Percentiles rank a stretch among this genome's conserved stretches.
These are phyloP conservation scores for Lepidostoma basale DNA, from an alignment of 1,140 invertebrate species.

Conservation along the genomic window DNA sequence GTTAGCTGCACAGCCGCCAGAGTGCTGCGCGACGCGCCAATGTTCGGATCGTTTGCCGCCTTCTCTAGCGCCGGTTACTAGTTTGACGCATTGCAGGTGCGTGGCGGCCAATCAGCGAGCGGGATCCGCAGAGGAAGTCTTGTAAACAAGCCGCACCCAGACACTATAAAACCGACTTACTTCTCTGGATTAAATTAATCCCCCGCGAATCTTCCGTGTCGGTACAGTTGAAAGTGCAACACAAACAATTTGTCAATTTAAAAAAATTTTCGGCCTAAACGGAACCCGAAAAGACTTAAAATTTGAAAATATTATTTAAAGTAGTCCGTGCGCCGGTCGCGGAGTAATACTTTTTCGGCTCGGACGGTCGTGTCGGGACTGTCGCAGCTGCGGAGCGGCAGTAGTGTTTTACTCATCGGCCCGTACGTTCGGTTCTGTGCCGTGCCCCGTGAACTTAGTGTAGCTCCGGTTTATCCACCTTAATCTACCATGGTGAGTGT, in stretches of 20 bases:
- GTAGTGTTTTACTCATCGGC: conserved; percentile 62
- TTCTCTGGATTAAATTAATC: conserved; percentile 53
- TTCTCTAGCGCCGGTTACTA: conserved; percentile 51
- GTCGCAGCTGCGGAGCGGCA: conserved; percentile 61
- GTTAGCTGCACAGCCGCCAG: conserved; percentile 40
- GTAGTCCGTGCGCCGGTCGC: conserved; percentile 53
- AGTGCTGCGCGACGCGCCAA: conserved; percentile 48
- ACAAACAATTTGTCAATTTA: neutral
- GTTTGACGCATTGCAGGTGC: conserved; percentile 85
- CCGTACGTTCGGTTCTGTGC: conserved; percentile 60
- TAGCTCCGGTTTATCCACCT: conserved; percentile 63
- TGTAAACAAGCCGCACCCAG: conserved; percentile 61
- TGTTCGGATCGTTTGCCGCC: conserved; percentile 49
- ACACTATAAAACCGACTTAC: conserved; percentile 62
- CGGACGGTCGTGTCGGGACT: conserved; percentile 56
- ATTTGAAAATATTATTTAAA: conserved; percentile 57
- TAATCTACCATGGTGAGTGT: conserved; percentile 67
- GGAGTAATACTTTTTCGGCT: conserved; percentile 43
- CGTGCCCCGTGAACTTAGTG: conserved; percentile 62
- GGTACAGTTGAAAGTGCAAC: neutral
- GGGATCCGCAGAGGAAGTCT: conserved; percentile 65
- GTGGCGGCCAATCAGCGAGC: conserved; percentile 71
- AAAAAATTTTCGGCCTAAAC: conserved; percentile 39
- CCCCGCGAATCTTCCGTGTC: conserved; percentile 16
- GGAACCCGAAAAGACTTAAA: conserved; percentile 56